Evolutionary conservation across 2,888 invertebrate genomes (phyloP).

Genomic region (Bombylius major): DNA sequence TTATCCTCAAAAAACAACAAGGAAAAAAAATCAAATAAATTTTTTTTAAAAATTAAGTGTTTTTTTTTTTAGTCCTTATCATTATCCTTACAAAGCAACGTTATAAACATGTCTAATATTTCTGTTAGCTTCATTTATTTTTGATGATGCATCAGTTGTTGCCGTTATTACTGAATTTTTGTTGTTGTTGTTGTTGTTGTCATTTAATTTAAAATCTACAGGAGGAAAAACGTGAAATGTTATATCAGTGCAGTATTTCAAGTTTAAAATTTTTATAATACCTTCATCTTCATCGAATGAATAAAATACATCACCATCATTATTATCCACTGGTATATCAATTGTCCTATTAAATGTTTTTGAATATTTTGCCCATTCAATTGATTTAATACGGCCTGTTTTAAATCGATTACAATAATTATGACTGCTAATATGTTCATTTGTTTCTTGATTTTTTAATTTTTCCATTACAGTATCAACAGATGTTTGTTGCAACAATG

Average conservation of each 20-base stretch:
- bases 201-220: not conserved
- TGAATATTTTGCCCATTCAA: not conserved
- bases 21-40: too few species aligned
- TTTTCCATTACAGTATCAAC: too few species aligned
- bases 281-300: constrained; percentile 36
- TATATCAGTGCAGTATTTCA: not conserved
- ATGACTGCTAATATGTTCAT: too few species aligned
- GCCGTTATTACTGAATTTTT: not conserved
- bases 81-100: not conserved
- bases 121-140: not conserved
- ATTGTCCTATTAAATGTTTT: not conserved
- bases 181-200: not conserved
- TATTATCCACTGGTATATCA: constrained; percentile 18
- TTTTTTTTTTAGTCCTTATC: too few species aligned
- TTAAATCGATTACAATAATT: not conserved
- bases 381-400: not conserved
- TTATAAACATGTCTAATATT: not conserved
- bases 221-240: not conserved
- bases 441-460: too few species aligned
- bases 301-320: constrained; percentile 30
- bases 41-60: too few species aligned
- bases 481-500: too few species aligned
- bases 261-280: constrained; percentile 6
- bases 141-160: not conserved
- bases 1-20: too few species aligned